Percentiles rank a stretch among this genome's conserved stretches.
These are phyloP conservation scores for Chiroxiphia lanceolata DNA, from an alignment of 2,797 vertebrate genomes.

Conservation along the genomic window DNA sequence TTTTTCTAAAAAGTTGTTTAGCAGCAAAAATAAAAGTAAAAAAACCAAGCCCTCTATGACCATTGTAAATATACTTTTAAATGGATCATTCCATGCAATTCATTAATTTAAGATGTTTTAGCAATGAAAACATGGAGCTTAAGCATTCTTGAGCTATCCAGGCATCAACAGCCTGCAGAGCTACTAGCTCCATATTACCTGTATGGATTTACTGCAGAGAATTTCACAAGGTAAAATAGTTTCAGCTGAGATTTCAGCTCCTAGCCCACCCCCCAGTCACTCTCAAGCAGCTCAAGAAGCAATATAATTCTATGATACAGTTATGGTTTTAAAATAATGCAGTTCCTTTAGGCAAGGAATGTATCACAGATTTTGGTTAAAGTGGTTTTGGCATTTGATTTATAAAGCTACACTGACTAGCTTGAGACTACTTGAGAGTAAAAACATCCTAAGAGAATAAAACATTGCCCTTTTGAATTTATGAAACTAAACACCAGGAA, in stretches of 20 bases:
- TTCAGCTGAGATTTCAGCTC: not conserved
- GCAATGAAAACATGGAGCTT: not conserved
- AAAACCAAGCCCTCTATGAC: accelerated
- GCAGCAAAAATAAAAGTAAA: not conserved
- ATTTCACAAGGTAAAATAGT: not conserved
- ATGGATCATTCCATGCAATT: not conserved
- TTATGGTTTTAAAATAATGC: not conserved
- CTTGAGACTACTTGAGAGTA: not conserved
- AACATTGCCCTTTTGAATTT: not conserved
- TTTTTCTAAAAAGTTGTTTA: not conserved
- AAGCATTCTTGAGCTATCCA: not conserved
- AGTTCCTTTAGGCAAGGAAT: not conserved
- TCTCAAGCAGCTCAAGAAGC: not conserved
- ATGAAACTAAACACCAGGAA: not conserved
- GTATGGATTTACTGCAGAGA: not conserved
- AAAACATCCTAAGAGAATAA: not conserved
- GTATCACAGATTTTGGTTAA: not conserved
- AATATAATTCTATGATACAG: not conserved
- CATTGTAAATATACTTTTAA: not conserved
- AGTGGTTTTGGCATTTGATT: constrained; percentile 6
- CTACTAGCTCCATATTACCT: not conserved
- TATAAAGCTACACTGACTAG: not conserved
- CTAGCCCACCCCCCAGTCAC: not conserved
- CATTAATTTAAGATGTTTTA: not conserved
- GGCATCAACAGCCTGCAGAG: not conserved